Conservation (phyloP, 2,797 vertebrate genomes). For the Chloroceryle inda region DNA sequence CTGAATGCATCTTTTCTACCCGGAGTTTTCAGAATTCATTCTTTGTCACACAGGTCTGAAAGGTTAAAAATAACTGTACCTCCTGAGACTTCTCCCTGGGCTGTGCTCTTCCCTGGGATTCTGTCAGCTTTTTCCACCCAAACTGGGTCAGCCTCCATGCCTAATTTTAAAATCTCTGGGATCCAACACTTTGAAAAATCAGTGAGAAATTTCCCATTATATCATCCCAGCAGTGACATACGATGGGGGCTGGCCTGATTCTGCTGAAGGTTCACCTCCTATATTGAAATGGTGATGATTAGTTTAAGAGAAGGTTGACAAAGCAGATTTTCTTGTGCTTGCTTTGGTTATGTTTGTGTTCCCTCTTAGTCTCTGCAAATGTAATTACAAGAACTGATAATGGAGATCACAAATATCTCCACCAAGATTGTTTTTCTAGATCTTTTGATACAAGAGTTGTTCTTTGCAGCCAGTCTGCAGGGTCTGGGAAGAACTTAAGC, state of each 20-base stretch:
- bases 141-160: constrained; percentile 66
- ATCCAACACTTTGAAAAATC: constrained; percentile 67
- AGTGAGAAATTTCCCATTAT: constrained; percentile 64
- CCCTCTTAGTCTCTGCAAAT: constrained; percentile 10
- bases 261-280: constrained; percentile 68
- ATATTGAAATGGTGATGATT: constrained; percentile 73
- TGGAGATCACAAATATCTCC: background rate
- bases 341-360: background rate
- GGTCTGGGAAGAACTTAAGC: background rate
- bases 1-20: constrained; percentile 37
- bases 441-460: background rate
- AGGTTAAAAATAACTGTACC: constrained; percentile 78
- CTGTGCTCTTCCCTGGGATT: constrained; percentile 66
- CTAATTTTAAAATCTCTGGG: constrained; percentile 77
- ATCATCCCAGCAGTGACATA: constrained; percentile 64
- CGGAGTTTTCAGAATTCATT: constrained; percentile 70
- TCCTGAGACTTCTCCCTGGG: constrained; percentile 68
- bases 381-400: background rate
- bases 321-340: background rate
- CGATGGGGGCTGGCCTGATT: constrained; percentile 37
- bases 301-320: constrained; percentile 62
- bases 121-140: constrained; percentile 67
- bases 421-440: background rate
- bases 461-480: background rate
- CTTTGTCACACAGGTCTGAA: constrained; percentile 58